Percentiles rank a stretch among this genome's conserved stretches.
Conservation (phyloP, 2,113 vertebrate genomes). For the Heloderma charlesbogerti region DNA sequence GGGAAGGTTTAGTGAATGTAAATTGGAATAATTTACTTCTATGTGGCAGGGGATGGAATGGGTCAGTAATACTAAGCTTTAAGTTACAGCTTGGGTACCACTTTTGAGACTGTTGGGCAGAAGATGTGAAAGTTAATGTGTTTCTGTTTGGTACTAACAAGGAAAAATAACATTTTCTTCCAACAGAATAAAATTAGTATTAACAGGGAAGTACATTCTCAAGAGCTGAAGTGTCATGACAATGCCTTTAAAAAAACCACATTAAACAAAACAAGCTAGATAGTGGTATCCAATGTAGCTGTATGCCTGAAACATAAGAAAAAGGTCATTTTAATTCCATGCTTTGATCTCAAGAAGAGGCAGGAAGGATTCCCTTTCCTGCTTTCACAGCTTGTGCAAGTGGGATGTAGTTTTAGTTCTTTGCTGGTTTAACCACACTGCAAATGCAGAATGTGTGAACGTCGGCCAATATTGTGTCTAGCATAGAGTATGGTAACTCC, state of each 20-base stretch:
- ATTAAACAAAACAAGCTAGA: background rate
- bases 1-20: background rate
- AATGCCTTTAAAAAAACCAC: background rate
- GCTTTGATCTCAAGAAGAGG: background rate
- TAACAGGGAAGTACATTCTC: background rate
- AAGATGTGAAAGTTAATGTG: background rate
- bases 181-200: background rate
- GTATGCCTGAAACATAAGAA: background rate
- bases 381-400: background rate
- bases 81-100: too few species aligned
- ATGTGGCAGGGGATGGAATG: background rate
- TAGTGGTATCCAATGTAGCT: background rate
- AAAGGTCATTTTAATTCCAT: rapidly evolving
- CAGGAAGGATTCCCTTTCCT: slow-evolving; percentile 12
- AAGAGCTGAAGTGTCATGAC: background rate
- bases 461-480: background rate
- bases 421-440: slow-evolving; percentile 33
- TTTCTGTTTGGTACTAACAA: background rate
- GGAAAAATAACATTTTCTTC: background rate
- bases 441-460: background rate
- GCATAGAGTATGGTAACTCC: background rate
- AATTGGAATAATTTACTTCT: background rate
- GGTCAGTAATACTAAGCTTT: too few species aligned
- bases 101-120: background rate
- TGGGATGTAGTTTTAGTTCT: background rate